These are phyloP conservation scores for Tipula lateralis DNA, from an alignment of 2,888 invertebrate genomes.

Conservation along the genomic window DNA sequence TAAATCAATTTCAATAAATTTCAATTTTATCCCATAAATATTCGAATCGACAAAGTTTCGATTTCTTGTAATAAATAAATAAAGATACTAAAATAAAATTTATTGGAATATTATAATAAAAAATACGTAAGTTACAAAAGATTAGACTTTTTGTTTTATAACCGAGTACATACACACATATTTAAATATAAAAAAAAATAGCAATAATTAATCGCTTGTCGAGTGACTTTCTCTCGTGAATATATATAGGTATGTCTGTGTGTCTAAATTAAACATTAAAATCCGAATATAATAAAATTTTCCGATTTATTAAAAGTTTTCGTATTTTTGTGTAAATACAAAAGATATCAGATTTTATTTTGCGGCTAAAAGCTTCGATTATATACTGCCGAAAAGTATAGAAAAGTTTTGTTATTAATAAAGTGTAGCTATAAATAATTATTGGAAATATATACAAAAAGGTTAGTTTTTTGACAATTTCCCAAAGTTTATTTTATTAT, in stretches of 20 bases:
- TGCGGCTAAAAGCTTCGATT: too few relatives aligned
- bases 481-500: too few relatives aligned
- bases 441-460: too few relatives aligned
- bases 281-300: too few relatives aligned
- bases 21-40: neutral
- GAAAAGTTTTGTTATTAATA: too few relatives aligned
- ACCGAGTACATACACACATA: neutral
- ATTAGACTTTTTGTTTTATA: neutral
- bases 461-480: too few relatives aligned
- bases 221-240: neutral
- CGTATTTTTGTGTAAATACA: too few relatives aligned
- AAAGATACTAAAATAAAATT: slow-evolving; percentile 4
- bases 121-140: neutral
- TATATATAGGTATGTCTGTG: neutral
- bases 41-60: neutral
- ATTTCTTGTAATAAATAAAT: neutral
- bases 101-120: neutral
- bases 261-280: too few relatives aligned
- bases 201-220: neutral
- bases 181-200: neutral
- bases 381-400: too few relatives aligned
- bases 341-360: too few relatives aligned
- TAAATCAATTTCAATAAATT: slow-evolving; percentile 3
- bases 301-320: too few relatives aligned
- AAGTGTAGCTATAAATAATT: too few relatives aligned